Evolutionary conservation across 2,888 invertebrate species (phyloP), one percentile per base, ranked within the genome.

Genomic region (Gymnocheta viridis): DNA sequence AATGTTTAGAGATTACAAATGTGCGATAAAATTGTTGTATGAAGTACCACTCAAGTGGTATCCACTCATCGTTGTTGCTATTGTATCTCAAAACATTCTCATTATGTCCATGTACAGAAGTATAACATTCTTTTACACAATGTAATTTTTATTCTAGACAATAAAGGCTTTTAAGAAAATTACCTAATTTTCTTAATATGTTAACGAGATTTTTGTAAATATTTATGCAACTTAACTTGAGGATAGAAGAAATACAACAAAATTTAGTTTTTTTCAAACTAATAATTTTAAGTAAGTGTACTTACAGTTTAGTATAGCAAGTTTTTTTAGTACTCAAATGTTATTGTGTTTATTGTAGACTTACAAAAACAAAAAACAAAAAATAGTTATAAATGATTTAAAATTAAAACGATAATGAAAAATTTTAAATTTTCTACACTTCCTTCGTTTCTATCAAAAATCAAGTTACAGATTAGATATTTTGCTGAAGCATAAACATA

Each of bases 141-240:
- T 47, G 12, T 58, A 49, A 22, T 38, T 67, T 82, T 70, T 19
- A 47, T 49, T 22, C 10, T 66, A 47, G 17, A 41, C 41, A 38
- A 10, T 58, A 12, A 22, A 76, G 70, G 70, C 76, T 83, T 80
- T 83, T 70, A 83, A 56, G 69, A 58, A 83, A 83, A 83, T 83
- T 83, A 54, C 56, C 60, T 67, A 60, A 82, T 82, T 78, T 82
- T 60, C 27, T 62, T 82, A 78, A 82, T 69, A 69, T 49, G 38
- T 27, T 17, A n/a, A 60, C 14, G n/a, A 67, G 17, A 51, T 67
- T 51, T 49, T 70, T 54, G 77, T 66, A 72, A 82, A 77, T 72
- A 77, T 51, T 77, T 77, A 29, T 62, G 9, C 4, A 27, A 70
- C 49, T 72, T 51, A 10, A 67, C 35, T 24, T 49, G 19, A 49